Conservation (phyloP, 1,140 invertebrate species). For the Trachymyrmex septentrionalis region DNA sequence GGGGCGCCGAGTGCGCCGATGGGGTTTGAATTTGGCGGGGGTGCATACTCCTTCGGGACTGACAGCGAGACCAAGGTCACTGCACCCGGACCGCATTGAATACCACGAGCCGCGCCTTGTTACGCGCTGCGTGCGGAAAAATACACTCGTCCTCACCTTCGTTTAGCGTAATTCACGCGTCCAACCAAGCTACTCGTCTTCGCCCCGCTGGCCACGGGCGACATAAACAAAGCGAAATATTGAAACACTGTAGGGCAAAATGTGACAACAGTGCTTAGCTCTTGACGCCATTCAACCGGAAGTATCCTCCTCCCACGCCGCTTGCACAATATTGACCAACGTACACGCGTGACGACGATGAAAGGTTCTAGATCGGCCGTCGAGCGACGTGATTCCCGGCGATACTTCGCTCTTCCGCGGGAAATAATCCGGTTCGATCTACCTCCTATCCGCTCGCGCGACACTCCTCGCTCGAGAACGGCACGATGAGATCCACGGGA, state of each 20-base stretch:
- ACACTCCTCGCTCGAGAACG: not conserved
- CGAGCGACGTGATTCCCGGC: not conserved
- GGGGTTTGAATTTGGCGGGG: slow-evolving; percentile 80
- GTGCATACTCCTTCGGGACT: slow-evolving; percentile 69
- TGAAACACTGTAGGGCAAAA: slow-evolving; percentile 86
- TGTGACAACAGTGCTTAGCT: slow-evolving; percentile 86
- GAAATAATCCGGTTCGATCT: not conserved
- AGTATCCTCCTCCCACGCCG: slow-evolving; percentile 70
- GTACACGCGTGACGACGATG: not conserved
- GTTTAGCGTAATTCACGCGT: slow-evolving; percentile 52
- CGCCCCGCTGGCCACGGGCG: slow-evolving; percentile 67
- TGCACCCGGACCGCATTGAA: slow-evolving; percentile 75
- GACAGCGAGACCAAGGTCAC: slow-evolving; percentile 85
- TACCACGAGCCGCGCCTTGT: slow-evolving; percentile 67
- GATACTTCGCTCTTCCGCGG: not conserved
- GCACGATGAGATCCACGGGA: not conserved
- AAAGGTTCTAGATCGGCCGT: not conserved
- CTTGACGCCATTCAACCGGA: slow-evolving; percentile 85
- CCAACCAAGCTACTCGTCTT: slow-evolving; percentile 43
- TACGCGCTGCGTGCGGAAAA: slow-evolving; percentile 10
- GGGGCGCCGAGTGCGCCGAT: not conserved
- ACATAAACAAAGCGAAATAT: slow-evolving; percentile 86
- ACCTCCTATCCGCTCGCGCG: no score
- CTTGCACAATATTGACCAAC: not conserved
- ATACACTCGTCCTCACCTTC: slow-evolving; percentile 62